phyloP scores from a whole-genome alignment of 2,113 vertebrate genomes.

The Lagopus muta region DNA sequence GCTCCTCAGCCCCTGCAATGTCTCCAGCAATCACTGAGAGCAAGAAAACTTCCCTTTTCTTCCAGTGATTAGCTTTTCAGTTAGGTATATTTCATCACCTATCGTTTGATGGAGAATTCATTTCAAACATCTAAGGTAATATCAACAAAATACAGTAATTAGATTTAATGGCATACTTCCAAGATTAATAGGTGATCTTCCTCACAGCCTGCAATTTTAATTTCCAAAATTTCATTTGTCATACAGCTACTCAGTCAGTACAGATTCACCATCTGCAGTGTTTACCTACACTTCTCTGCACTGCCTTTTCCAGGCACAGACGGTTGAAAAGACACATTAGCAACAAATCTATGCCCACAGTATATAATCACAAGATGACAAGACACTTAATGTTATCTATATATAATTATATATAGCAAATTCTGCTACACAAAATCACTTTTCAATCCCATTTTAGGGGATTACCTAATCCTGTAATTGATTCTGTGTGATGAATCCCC shows the following conservation, averaged over 20 bases:
- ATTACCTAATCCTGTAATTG: slow-evolving; percentile 63
- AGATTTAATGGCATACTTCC: slow-evolving; percentile 66
- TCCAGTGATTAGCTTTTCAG: slow-evolving; percentile 15
- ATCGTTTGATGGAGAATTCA: slow-evolving; percentile 12
- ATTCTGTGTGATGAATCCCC: slow-evolving; percentile 4
- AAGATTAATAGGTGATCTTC: slow-evolving; percentile 68
- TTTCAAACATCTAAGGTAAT: slow-evolving; percentile 31
- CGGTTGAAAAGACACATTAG: slow-evolving; percentile 39
- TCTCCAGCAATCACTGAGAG: background rate
- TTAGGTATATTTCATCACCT: slow-evolving; percentile 22
- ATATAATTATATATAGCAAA: slow-evolving; percentile 71
- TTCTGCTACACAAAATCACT: slow-evolving; percentile 65
- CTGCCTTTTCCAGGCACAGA: slow-evolving; percentile 35
- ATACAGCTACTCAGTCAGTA: background rate
- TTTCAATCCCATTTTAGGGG: slow-evolving; percentile 61
- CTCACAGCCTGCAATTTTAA: slow-evolving; percentile 63
- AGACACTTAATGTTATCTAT: slow-evolving; percentile 40
- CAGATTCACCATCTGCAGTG: background rate
- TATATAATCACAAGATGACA: slow-evolving; percentile 67
- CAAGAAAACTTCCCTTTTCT: background rate
- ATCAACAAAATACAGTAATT: slow-evolving; percentile 71
- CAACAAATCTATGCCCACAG: slow-evolving; percentile 49
- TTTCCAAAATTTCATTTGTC: slow-evolving; percentile 63
- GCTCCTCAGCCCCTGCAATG: background rate
- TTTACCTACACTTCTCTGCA: slow-evolving; percentile 8